Evolutionary conservation across 2,888 invertebrate genomes (phyloP).

Genomic region (Vannuccia rotundouncinata): DNA sequence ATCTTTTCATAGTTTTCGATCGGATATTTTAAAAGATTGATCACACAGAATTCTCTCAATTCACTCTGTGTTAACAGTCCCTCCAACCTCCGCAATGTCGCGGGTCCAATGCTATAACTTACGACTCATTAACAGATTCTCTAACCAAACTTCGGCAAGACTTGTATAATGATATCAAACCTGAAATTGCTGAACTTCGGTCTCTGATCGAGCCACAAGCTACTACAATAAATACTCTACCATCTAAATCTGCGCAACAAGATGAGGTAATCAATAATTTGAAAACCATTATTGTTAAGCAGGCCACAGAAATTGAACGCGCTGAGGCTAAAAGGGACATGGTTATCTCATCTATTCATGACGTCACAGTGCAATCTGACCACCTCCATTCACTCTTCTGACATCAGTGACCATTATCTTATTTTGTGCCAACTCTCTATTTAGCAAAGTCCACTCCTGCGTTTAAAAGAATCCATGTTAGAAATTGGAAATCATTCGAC

Average conservation of each 20-base stretch:
- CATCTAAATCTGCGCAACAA: constrained; percentile 20
- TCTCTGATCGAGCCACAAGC: constrained; percentile 21
- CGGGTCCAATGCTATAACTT: background rate
- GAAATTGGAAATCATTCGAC: background rate
- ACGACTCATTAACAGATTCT: constrained; percentile 6
- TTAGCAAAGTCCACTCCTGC: background rate
- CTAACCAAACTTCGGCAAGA: constrained; percentile 9
- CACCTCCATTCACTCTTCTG: background rate
- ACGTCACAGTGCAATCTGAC: background rate
- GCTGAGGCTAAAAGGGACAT: background rate
- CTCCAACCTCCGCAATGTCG: background rate
- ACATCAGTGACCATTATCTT: background rate
- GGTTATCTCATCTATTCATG: background rate
- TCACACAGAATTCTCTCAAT: background rate
- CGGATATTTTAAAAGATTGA: background rate
- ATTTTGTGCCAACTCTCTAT: background rate
- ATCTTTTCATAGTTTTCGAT: constrained; percentile 11
- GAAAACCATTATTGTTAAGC: background rate
- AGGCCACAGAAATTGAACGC: background rate
- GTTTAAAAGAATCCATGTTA: background rate
- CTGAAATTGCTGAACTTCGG: constrained; percentile 14
- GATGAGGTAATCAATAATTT: constrained; percentile 14
- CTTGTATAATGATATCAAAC: constrained; percentile 16
- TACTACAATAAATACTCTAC: constrained; percentile 26
- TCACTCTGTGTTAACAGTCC: background rate